Conservation (phyloP, 2,888 invertebrate species). For the Drosophila putrida region DNA sequence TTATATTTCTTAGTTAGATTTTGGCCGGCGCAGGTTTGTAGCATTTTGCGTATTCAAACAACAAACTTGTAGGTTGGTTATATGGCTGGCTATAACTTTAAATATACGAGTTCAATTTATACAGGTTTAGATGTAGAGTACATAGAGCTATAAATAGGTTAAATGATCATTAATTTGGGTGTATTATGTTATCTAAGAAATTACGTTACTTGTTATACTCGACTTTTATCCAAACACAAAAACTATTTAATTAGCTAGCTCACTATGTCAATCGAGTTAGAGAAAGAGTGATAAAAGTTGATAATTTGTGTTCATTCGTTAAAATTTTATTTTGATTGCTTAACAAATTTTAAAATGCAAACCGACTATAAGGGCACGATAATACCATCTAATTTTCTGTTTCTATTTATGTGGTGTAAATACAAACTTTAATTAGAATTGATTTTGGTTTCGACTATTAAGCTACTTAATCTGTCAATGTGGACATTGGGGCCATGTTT, state of each 20-base stretch:
- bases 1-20: slow-evolving; percentile 63
- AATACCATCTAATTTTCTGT: slow-evolving; percentile 20
- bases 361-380: neutral
- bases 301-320: slow-evolving; percentile 18
- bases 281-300: slow-evolving; percentile 27
- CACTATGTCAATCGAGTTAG: slow-evolving; percentile 17
- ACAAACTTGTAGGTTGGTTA: slow-evolving; percentile 69
- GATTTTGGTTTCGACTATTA: neutral
- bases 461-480: slow-evolving; percentile 2
- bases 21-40: slow-evolving; percentile 83
- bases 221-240: slow-evolving; percentile 30
- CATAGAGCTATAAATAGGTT: slow-evolving; percentile 38
- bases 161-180: slow-evolving; percentile 33
- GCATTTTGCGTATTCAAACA: slow-evolving; percentile 79
- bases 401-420: slow-evolving; percentile 2
- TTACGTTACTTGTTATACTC: slow-evolving; percentile 28
- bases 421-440: neutral
- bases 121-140: slow-evolving; percentile 55
- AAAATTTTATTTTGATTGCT: slow-evolving; percentile 16
- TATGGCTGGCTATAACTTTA: slow-evolving; percentile 78
- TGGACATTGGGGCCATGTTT: neutral
- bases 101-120: slow-evolving; percentile 73
- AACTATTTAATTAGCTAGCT: slow-evolving; percentile 45
- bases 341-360: slow-evolving; percentile 17
- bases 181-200: slow-evolving; percentile 33